Base-by-base conservation (phyloP, 2,888 invertebrate genomes). In the Podotricha telesiphe region DNA sequence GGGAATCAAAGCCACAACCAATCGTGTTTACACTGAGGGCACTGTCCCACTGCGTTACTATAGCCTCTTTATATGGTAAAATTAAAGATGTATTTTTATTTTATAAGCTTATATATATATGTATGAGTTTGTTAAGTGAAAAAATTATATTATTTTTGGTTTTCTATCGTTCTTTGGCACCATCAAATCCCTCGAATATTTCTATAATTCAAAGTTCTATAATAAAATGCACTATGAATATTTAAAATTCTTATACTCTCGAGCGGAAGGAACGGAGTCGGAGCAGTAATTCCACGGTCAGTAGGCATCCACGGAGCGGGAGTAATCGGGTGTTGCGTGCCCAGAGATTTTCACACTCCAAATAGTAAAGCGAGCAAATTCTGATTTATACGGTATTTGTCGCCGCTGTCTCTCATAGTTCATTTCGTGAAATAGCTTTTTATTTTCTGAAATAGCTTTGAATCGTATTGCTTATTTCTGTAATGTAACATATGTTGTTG, bases 261-360 rank as follows among this genome's bases (percentile, higher is more conserved):
- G 58, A 63, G 62, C 64, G 19, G 64, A 48, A 56, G 68, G 59
- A 65, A 66, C 64, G 40, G 62, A 17, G 22, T 50, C 19, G 28
- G 64, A 55, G 53, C 53, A 17, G 28, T 55, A 17, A 59, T 65
- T 59, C 45, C 34, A 61, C 69, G 71, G 71, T 72, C 69, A 72
- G 48, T 61, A 42, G 61, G 64, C 61, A 55, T 72, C 61, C 45
- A 55, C 45, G 55, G 50, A 56, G 71, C 69, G 71, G 17, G 64
- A 64, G 61, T 61, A 61, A 72, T 65, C 47, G 64, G 55, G 42
- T 61, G 64, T 65, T 64, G 62, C 62, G 59, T 51, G 67, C 66
- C 69, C 47, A 19, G 47, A 58, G 63, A 66, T 67, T 67, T 66
- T 58, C 63, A 45, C 53, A 69, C 69, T 58, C 64, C 59, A 61